Percentiles rank a stretch among this genome's conserved stretches.
Conservation (phyloP, 2,888 invertebrate species). For the Ceraclea dissimilis region DNA sequence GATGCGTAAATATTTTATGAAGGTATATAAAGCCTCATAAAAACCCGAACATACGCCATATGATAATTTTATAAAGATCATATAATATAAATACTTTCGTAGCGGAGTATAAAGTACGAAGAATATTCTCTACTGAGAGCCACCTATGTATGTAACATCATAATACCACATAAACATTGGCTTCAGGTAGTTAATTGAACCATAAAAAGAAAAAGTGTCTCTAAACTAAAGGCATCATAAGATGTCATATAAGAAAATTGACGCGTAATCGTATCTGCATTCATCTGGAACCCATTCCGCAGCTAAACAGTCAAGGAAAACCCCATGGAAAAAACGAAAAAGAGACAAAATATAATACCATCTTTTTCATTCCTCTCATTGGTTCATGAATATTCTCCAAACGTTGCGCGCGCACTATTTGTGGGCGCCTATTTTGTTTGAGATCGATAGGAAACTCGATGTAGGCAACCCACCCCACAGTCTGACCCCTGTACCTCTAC, state of each 20-base stretch:
- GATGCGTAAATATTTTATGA: no score
- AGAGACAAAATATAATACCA: background rate
- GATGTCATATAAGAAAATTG: constrained; percentile 14
- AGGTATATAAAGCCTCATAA: no score
- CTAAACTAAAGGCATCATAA: background rate
- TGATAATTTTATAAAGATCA: no score
- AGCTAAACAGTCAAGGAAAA: constrained; percentile 7
- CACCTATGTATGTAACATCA: no score
- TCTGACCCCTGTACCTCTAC: constrained; percentile 26
- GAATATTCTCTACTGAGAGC: no score
- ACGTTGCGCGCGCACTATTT: constrained; percentile 19
- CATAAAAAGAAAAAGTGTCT: constrained; percentile 9
- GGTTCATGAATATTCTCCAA: constrained; percentile 20
- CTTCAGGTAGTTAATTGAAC: constrained; percentile 3
- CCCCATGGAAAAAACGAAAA: constrained; percentile 1
- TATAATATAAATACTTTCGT: no score
- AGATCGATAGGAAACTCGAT: constrained; percentile 17
- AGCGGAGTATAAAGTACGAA: no score
- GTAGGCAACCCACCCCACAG: constrained; percentile 27
- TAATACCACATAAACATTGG: no score
- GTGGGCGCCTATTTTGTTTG: constrained; percentile 19
- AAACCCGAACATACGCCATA: no score
- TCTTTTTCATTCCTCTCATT: constrained; percentile 2
- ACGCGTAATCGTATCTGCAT: constrained; percentile 19
- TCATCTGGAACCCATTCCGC: constrained; percentile 13